Conservation (phyloP, 2,797 vertebrate genomes). For the Lepus oiostolus region DNA sequence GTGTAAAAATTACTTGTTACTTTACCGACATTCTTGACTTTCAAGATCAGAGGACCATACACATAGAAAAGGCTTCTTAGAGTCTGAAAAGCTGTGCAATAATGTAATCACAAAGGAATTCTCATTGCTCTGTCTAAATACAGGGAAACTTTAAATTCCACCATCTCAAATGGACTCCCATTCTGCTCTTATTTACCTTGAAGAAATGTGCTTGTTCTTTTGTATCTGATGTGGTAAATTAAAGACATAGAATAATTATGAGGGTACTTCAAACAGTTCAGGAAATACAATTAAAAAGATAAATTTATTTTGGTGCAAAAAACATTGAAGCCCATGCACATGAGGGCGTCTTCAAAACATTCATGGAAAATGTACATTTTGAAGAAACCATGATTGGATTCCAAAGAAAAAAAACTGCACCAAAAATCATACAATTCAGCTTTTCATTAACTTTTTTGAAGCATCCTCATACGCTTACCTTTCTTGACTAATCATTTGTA, state of each 20-base stretch:
- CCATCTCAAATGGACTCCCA: background rate
- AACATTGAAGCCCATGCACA: too few relatives aligned
- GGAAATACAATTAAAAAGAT: too few relatives aligned
- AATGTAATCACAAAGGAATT: background rate
- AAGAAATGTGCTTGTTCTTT: slow-evolving; percentile 13
- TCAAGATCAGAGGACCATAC: slow-evolving; percentile 20
- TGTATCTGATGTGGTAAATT: background rate
- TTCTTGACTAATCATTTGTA: background rate
- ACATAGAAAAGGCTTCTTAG: background rate
- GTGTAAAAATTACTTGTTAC: slow-evolving; percentile 62
- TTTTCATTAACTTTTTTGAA: too few relatives aligned
- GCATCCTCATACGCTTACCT: background rate
- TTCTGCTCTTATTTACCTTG: background rate
- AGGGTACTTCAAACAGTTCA: too few relatives aligned
- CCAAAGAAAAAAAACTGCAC: too few relatives aligned
- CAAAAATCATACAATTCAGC: too few relatives aligned
- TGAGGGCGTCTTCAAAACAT: too few relatives aligned
- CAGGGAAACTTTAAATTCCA: background rate
- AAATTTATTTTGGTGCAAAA: too few relatives aligned
- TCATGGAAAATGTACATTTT: too few relatives aligned
- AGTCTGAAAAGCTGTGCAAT: background rate
- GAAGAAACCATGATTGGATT: too few relatives aligned
- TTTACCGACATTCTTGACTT: slow-evolving; percentile 57
- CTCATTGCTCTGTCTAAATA: slow-evolving; percentile 32
- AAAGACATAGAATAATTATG: background rate